Conservation (phyloP, 2,113 vertebrate genomes). For the Picathartes gymnocephalus region DNA sequence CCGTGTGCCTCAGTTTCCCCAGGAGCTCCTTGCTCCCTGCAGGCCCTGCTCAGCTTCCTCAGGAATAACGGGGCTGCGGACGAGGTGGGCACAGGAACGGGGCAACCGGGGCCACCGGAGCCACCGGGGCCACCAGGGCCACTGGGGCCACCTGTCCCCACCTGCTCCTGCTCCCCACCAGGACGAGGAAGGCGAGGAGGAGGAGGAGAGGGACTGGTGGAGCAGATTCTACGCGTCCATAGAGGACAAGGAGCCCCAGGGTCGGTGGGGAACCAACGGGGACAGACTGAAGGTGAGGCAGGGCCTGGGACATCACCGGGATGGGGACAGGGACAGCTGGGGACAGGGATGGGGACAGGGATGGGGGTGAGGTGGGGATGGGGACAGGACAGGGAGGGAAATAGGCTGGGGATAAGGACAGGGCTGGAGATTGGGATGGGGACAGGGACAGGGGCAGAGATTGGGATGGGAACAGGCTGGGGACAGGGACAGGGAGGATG, state of each 20-base stretch:
- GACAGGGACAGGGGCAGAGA: not conserved
- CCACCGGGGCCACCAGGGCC: not conserved
- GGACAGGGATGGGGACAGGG: not conserved
- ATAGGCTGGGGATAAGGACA: not conserved
- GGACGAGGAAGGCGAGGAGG: not conserved
- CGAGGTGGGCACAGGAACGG: not conserved
- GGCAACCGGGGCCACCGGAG: not conserved
- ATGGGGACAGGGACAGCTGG: not conserved
- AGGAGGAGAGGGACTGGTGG: conserved; percentile 73
- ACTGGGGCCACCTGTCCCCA: not conserved
- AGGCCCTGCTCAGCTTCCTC: not conserved
- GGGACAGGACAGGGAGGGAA: too few species aligned
- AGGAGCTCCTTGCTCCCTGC: not conserved
- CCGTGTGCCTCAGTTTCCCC: not conserved
- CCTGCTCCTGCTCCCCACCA: not conserved
- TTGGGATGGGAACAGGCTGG: rapidly evolving
- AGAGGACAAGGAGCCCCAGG: not conserved
- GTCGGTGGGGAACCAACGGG: not conserved
- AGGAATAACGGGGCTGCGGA: rapidly evolving
- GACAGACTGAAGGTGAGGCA: conserved; percentile 65
- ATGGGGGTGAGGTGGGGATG: too few species aligned
- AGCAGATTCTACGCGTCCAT: conserved; percentile 60
- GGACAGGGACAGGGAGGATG: not conserved
- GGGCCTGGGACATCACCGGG: not conserved
- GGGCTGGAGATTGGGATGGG: not conserved